These are phyloP conservation scores for Asteroscopus sphinx DNA, from an alignment of 2,888 invertebrate genomes.

Conservation along the genomic window DNA sequence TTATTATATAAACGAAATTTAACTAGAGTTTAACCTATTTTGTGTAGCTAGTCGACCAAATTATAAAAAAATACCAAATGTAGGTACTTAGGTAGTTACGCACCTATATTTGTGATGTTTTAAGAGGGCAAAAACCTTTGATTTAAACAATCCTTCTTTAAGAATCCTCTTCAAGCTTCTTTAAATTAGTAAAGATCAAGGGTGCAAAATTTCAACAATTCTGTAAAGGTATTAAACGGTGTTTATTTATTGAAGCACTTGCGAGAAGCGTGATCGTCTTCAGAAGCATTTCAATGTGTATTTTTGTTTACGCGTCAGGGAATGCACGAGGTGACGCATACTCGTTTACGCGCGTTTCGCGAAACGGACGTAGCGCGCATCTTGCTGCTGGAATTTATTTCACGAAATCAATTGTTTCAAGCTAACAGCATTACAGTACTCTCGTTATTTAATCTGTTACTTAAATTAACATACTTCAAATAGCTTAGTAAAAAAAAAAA, in stretches of 20 bases:
- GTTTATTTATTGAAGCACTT: constrained; percentile 54
- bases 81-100: too few relatives aligned
- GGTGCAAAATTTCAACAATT: constrained; percentile 18
- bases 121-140: too few relatives aligned
- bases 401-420: constrained; percentile 37
- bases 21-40: too few relatives aligned
- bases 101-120: too few relatives aligned
- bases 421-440: constrained; percentile 14
- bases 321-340: constrained; percentile 74
- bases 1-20: too few relatives aligned
- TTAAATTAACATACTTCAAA: constrained; percentile 26
- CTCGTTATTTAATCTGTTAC: constrained; percentile 24
- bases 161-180: too few relatives aligned
- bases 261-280: constrained; percentile 44
- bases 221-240: constrained; percentile 20
- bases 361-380: constrained; percentile 58
- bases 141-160: too few relatives aligned
- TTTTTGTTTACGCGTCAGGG: constrained; percentile 75
- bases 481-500: constrained; percentile 16
- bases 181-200: constrained; percentile 9
- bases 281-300: constrained; percentile 63
- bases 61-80: too few relatives aligned
- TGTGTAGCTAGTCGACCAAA: too few relatives aligned
- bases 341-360: constrained; percentile 66
- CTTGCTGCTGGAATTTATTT: constrained; percentile 41